A percentile compares a stretch with the other conserved stretches of the same genome.
Conservation (phyloP, 1,140 invertebrate genomes). For the Proales similis region DNA sequence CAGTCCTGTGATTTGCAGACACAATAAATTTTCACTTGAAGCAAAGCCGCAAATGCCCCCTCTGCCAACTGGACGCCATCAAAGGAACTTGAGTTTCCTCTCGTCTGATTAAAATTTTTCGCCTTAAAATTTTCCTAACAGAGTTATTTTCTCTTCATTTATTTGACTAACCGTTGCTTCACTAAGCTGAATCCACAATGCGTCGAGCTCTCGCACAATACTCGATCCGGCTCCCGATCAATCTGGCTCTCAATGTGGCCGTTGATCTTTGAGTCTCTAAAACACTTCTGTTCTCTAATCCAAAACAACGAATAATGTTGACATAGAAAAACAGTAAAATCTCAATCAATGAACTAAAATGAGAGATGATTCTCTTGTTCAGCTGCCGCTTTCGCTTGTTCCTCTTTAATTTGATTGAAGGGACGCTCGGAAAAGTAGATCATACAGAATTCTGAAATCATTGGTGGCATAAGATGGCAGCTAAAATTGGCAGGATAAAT, state of each 20-base stretch:
- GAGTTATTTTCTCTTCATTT: neutral
- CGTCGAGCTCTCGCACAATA: too few relatives aligned
- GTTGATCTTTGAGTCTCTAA: neutral
- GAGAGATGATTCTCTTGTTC: neutral
- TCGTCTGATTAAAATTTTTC: neutral
- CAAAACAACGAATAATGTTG: neutral
- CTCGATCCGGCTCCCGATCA: too few relatives aligned
- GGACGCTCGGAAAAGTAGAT: neutral
- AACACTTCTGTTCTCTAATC: neutral
- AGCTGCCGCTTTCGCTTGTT: too few relatives aligned
- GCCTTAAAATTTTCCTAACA: neutral
- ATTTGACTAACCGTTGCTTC: neutral
- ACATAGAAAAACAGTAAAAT: neutral
- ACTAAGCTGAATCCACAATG: too few relatives aligned
- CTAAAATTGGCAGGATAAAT: constrained; percentile 21
- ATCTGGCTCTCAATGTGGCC: neutral
- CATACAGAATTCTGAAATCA: neutral
- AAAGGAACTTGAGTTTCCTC: constrained; percentile 3
- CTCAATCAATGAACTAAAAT: neutral
- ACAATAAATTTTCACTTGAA: neutral
- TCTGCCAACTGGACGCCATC: constrained; percentile 30
- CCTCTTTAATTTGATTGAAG: too few relatives aligned
- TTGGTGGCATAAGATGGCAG: constrained; percentile 14
- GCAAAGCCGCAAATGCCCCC: constrained; percentile 19
- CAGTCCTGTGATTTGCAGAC: neutral